Evolutionary conservation across 2,113 vertebrate species (phyloP).

Genomic region (Hypanus sabinus): DNA sequence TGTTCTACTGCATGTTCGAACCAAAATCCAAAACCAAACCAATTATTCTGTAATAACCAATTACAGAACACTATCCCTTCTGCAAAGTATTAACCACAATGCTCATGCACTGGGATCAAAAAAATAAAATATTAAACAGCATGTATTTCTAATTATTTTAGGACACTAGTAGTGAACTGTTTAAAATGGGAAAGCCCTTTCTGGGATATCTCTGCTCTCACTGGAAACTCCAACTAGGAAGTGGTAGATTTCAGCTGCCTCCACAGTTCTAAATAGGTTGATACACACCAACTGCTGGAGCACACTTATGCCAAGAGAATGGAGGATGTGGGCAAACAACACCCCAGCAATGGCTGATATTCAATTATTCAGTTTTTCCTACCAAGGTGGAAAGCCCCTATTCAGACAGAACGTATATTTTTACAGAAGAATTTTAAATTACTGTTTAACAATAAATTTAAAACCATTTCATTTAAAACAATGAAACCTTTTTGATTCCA

Average conservation of each 20-base stretch:
- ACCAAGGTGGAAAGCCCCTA: background rate
- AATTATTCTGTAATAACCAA: slow-evolving; percentile 37
- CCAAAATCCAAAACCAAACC: slow-evolving; percentile 53
- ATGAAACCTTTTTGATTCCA: background rate
- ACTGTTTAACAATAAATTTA: background rate
- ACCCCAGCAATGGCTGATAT: background rate
- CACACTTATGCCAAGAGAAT: background rate
- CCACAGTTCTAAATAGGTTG: background rate
- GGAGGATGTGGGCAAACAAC: slow-evolving; percentile 30
- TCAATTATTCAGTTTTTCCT: background rate
- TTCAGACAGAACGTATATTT: too few relatives aligned
- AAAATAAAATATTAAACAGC: background rate
- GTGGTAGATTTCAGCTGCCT: slow-evolving; percentile 10
- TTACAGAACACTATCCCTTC: background rate
- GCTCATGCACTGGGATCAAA: background rate
- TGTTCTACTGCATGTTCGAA: slow-evolving; percentile 42
- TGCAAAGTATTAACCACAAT: background rate
- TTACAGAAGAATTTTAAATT: background rate
- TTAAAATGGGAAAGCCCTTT: slow-evolving; percentile 10
- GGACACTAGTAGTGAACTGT: background rate
- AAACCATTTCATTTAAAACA: background rate
- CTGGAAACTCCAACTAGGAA: slow-evolving; percentile 32
- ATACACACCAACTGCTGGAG: background rate
- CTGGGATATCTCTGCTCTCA: background rate
- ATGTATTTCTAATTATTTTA: background rate